Percentiles rank a stretch among this genome's conserved stretches.
These are phyloP conservation scores for Neoitamus cyanurus DNA, from an alignment of 2,888 invertebrate genomes.

Conservation along the genomic window DNA sequence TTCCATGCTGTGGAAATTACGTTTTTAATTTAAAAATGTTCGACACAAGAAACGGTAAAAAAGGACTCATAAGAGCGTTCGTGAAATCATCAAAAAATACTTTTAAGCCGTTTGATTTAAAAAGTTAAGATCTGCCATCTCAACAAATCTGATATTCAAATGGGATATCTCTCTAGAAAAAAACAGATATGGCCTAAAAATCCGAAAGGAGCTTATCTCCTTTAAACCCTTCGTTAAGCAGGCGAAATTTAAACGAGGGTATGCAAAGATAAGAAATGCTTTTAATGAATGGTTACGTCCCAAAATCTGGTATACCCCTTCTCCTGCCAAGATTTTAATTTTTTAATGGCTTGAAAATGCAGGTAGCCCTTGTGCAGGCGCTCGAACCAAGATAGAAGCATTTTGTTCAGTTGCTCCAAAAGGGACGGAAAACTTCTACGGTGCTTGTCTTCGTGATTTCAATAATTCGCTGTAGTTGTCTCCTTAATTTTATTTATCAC, in stretches of 20 bases:
- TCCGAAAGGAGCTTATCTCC: background rate
- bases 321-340: background rate
- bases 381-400: background rate
- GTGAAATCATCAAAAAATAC: too few relatives aligned
- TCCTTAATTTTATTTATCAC: background rate
- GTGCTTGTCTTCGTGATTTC: background rate
- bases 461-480: background rate
- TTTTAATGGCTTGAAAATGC: background rate
- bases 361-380: background rate
- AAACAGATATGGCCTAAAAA: background rate
- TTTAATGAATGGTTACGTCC: background rate
- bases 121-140: too few relatives aligned
- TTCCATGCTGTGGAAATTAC: too few relatives aligned
- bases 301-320: background rate
- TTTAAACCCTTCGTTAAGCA: background rate
- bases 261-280: background rate
- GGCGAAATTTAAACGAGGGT: too few relatives aligned
- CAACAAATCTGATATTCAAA: too few relatives aligned
- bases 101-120: too few relatives aligned
- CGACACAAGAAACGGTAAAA: too few relatives aligned
- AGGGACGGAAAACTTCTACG: background rate
- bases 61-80: too few relatives aligned
- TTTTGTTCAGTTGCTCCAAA: background rate
- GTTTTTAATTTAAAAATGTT: too few relatives aligned
- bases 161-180: background rate